Base-by-base conservation (phyloP, 2,888 invertebrate species). In the Hyppa rectilinea region DNA sequence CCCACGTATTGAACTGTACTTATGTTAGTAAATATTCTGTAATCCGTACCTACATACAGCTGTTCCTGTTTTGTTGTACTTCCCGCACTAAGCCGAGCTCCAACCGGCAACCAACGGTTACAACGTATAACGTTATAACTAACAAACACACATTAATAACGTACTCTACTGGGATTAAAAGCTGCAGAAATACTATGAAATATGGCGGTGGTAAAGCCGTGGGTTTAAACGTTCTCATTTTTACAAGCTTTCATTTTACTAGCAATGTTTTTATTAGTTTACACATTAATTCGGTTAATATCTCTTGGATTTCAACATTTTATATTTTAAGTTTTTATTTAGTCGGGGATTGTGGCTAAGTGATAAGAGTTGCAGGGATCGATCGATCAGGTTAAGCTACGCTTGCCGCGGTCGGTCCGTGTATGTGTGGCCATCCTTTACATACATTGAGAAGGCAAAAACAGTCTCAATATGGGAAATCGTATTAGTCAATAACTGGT, bases 151-250 rank as follows among this genome's bases (percentile, higher is more conserved):
- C 38, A 45, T 38, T 36, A 69, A 26, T 45, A 52, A 55, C 38
- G 29, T n/a, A 23, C n/a, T 12, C 2, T 49, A 43, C 31, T 31
- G n/a, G 76, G 81, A 76, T 76, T 76, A 76, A 66, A 75, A 17
- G 47, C 52, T 49, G 29, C 31, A 55, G 76, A 31, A 62, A 61
- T 56, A 45, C 23, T 52, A 26, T 80, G 58, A 67, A 62, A 80
- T 49, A 80, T 45, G 17, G 17, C 20, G 20, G 23, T 2, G 23
- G 1, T 7, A 68, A 47, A 53, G 58, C 23, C 12, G 12, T 40
- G 20, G 17, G 7, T 34, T 3, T 45, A 61, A 10, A 38, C 0
- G 4, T 26, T 31, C 1, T 23, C 20, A 43, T 23, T 31, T 53
- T n/a, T n/a, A n/a, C n/a, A n/a, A n/a, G n/a, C n/a, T n/a, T n/a